Base-by-base conservation (phyloP, 1,140 invertebrate species). In the Lysiphlebus fabarum region DNA sequence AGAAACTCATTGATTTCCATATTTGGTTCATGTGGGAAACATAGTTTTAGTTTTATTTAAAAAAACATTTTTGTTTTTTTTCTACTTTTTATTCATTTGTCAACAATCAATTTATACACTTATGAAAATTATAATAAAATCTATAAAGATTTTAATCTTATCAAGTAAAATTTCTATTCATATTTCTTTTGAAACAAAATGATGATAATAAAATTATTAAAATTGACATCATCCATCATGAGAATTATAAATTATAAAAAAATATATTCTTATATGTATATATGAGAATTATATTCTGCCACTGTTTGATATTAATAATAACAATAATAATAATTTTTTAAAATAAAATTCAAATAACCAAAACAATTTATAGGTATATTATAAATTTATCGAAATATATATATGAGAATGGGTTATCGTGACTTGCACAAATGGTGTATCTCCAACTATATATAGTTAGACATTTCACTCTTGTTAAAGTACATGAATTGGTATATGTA, bases 1-100 rank as follows among this genome's bases (percentile, higher is more conserved):
- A 51, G 49, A 51, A 51, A 51, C 49, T 51, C 49, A 36, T 51
- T 33, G 49, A 51, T 33, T 38, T 11, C 49, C 49, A 51, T 51
- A 51, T 51, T 51, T 51, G 49, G 49, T 37, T 51, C 49, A 51
- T 51, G 49, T 51, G 49, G 49, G 49, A 51, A 51, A 51, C 37
- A 4, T 12, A 38, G 14, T 37, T 51, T 51, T 51, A 37, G 38
- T 11, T 40, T 40, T 5, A 8, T 40, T 40, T 40, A 8, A 1
- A 8, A 8, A 7, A 40, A 6, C 38, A 6, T 11, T 40, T 11
- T 40, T 11, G 1, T 11, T 40, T 11, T 40, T 11, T 40, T 11
- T 40, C 4, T 40, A 1, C 4, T 40, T 40, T 40, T 11, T 40
- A 40, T 40, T 40, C 38, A 40, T 26, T 26, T 26, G 17, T 26